Evolutionary conservation across 2,113 vertebrate species (phyloP), one percentile per base, ranked within the genome.

Genomic region (Scalopus aquaticus): DNA sequence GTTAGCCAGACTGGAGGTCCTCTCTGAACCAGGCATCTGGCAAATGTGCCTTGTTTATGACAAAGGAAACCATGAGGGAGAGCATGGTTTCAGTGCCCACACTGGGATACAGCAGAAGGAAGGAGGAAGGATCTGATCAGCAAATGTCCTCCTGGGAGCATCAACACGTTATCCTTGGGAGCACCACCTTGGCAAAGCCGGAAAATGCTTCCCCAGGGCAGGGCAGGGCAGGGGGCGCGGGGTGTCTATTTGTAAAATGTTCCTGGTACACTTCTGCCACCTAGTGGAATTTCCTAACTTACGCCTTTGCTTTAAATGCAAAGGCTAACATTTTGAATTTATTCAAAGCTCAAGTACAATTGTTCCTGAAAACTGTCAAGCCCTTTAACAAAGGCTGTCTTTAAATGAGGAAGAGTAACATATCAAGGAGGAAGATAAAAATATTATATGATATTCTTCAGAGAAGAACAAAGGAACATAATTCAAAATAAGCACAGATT

Each of bases 191-290:
- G 46, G n/a, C n/a, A 44, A 44, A 44, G 44, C 44, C 44, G 5
- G 9, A 44, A 16, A 30, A 9, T 17, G 12, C 10, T 16, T 39
- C 1, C 87, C 54, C 6, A 1, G 42, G 46, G 1, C n/a, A 1
- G 49, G 49, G 49, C 6, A 7, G 44, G 44, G 44, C 6, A 10
- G 44, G 44, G 10, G 44, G 44, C 6, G 44, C 10, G 28, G 32
- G 39, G 30, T 30, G 13, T 0, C 28, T n/a, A 19, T 35, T 46
- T 35, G 16, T 9, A 56, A 44, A n/a, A 3, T 12, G 6, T 95
- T 64, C 35, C 65, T 85, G 32, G 79, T 56, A 42, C 42, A 0
- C 51, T 92, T 70, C 97, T 97, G 96, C 94, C 97, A 67, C 92
- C 92, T 16, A 90, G 97, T 92, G 97, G 93, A 81, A n/a, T 13